Evolutionary conservation across 2,797 vertebrate genomes (phyloP).

Genomic region (Mallotus villosus): DNA sequence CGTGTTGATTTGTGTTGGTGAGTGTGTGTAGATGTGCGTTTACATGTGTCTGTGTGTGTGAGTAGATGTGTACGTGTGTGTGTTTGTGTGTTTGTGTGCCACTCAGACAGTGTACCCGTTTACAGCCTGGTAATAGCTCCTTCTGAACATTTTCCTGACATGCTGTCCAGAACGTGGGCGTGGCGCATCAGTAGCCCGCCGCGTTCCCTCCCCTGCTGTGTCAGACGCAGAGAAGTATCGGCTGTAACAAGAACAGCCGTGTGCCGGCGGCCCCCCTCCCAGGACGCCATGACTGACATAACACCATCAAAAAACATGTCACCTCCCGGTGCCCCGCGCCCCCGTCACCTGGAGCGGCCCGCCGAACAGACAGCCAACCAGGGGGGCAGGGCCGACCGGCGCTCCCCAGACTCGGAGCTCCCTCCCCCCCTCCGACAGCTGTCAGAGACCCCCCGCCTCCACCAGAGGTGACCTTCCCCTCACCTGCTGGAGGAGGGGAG

Average conservation of each 20-base stretch:
- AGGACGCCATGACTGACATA: constrained; percentile 52
- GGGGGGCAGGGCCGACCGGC: neutral
- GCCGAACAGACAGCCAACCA: constrained; percentile 52
- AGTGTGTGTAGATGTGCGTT: too few relatives aligned
- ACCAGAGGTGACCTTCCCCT: constrained; percentile 19
- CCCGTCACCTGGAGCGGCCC: constrained; percentile 37
- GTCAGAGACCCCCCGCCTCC: constrained; percentile 43
- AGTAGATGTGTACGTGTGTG: too few relatives aligned
- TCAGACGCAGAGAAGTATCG: constrained; percentile 21
- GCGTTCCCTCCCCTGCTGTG: constrained; percentile 12
- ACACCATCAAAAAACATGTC: constrained; percentile 67
- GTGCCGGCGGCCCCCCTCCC: constrained; percentile 31
- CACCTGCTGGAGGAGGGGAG: constrained; percentile 31
- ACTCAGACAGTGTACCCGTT: too few relatives aligned
- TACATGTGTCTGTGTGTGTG: too few relatives aligned
- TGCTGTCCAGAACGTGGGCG: too few relatives aligned
- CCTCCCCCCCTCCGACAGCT: constrained; percentile 42
- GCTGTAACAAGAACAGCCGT: neutral
- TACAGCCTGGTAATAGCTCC: too few relatives aligned
- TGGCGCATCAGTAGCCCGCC: neutral
- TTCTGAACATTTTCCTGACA: too few relatives aligned
- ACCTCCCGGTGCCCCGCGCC: constrained; percentile 48
- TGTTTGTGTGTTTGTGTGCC: too few relatives aligned
- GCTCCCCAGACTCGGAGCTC: neutral
- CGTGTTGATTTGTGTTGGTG: too few relatives aligned